Evolutionary conservation across 1,140 invertebrate species (phyloP).

Genomic region (Drosophila lini): DNA sequence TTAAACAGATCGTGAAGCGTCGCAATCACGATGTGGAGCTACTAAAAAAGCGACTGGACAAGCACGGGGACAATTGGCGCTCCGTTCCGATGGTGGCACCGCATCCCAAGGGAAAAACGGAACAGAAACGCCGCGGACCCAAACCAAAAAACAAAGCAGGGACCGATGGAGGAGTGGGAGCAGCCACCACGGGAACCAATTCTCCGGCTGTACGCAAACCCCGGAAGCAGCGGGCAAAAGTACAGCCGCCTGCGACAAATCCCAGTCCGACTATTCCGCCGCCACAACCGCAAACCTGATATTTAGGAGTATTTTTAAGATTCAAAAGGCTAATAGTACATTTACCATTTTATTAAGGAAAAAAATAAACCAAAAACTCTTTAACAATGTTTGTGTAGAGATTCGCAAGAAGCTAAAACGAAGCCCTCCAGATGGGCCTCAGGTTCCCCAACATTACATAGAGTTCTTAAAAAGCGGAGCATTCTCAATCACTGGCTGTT

Average conservation of each 20-base stretch:
- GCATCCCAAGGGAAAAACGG: slow-evolving; percentile 76
- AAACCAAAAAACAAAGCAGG: slow-evolving; percentile 71
- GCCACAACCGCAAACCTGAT: slow-evolving; percentile 18
- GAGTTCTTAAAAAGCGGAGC: not conserved
- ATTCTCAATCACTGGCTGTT: slow-evolving; percentile 16
- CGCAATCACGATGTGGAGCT: slow-evolving; percentile 68
- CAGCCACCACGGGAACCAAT: not conserved
- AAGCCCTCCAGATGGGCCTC: not conserved
- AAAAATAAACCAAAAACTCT: slow-evolving; percentile 1
- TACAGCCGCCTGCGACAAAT: slow-evolving; percentile 6
- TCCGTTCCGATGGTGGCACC: slow-evolving; percentile 73
- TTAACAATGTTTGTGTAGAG: not conserved
- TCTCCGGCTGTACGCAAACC: slow-evolving; percentile 48
- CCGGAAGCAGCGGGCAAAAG: slow-evolving; percentile 64
- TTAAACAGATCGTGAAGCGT: slow-evolving; percentile 71
- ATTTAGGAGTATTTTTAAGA: slow-evolving; percentile 5
- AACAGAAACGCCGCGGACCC: slow-evolving; percentile 75
- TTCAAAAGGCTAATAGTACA: slow-evolving; percentile 10
- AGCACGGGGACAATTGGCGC: slow-evolving; percentile 77
- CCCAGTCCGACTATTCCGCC: not conserved
- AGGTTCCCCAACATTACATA: not conserved
- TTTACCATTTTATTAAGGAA: slow-evolving; percentile 17
- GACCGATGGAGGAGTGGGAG: not conserved
- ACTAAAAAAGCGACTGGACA: slow-evolving; percentile 71
- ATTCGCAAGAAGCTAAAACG: not conserved